phyloP scores from a whole-genome alignment of 2,888 invertebrate genomes.

The Ormyrus labotus region DNA sequence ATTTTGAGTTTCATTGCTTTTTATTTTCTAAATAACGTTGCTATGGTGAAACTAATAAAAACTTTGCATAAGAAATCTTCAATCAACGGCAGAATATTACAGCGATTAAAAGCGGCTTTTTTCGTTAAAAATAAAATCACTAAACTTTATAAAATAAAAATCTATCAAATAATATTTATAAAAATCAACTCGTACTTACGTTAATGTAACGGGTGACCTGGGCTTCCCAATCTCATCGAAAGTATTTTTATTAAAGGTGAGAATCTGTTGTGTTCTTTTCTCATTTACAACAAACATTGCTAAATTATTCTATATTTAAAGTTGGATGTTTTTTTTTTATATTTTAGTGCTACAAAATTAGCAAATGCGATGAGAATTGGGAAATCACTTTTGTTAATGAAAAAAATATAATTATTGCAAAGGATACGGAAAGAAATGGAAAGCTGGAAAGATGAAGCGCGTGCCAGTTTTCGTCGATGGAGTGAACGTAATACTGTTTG shows the following conservation, averaged over 20 bases:
- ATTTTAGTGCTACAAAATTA: constrained; percentile 45
- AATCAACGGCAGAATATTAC: not conserved
- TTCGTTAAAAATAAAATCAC: not conserved
- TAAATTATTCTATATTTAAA: not conserved
- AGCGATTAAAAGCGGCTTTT: not conserved
- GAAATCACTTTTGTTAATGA: constrained; percentile 29
- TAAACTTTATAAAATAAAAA: not conserved
- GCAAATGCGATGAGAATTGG: constrained; percentile 44
- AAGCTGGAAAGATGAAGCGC: constrained; percentile 26
- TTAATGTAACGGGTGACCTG: not conserved
- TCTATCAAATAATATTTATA: not conserved
- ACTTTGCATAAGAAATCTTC: constrained; percentile 1
- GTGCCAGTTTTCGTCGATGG: constrained; percentile 47
- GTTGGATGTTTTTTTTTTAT: constrained; percentile 21
- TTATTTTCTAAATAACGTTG: constrained; percentile 14
- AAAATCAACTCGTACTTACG: too few species aligned
- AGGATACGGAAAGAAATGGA: constrained; percentile 34
- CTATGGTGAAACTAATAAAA: not conserved
- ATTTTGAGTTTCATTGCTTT: constrained; percentile 36
- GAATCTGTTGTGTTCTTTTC: constrained; percentile 12
- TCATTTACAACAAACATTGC: not conserved
- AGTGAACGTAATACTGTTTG: constrained; percentile 27
- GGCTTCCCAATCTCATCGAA: constrained; percentile 49
- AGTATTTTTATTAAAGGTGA: constrained; percentile 34
- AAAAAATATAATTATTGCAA: constrained; percentile 34